These are phyloP conservation scores for Leptopilina drosophilae DNA, from an alignment of 2,888 invertebrate species.

Conservation along the genomic window DNA sequence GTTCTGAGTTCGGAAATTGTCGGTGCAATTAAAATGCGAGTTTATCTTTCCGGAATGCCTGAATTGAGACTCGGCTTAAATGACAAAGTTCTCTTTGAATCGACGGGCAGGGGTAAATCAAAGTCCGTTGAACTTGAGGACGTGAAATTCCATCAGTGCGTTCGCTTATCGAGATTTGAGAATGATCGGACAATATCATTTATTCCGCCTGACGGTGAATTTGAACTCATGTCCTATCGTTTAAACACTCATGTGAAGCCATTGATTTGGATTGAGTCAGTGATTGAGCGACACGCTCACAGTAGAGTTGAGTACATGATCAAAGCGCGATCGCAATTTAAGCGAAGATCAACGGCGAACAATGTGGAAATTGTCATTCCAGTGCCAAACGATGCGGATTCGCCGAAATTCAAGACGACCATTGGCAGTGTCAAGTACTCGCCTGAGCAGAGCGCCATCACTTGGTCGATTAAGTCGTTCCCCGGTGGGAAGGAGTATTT, in stretches of 20 bases:
- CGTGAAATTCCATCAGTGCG: conserved; percentile 99
- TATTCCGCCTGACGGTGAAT: conserved; percentile 99
- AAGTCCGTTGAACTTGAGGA: conserved; percentile 99
- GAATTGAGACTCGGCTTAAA: conserved; percentile 97
- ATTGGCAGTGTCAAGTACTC: conserved; percentile 98
- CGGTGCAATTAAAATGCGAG: conserved; percentile 99
- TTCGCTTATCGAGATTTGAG: conserved; percentile 96
- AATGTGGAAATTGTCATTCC: conserved; percentile 99
- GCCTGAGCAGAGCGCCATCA: conserved; percentile 96
- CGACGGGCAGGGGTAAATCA: conserved; percentile 97
- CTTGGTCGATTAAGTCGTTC: conserved; percentile 98
- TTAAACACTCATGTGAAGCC: conserved; percentile 98
- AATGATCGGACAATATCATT: conserved; percentile 99
- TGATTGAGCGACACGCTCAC: conserved; percentile 97
- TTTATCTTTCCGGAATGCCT: conserved; percentile 98
- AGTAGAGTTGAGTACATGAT: conserved; percentile 99
- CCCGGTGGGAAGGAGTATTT: conserved; percentile 99
- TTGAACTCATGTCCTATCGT: conserved; percentile 98
- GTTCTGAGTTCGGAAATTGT: conserved; percentile 98
- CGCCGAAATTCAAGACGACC: conserved; percentile 98
- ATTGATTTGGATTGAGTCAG: conserved; percentile 98
- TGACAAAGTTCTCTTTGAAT: conserved; percentile 98
- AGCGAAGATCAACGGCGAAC: conserved; percentile 97
- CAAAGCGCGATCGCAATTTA: conserved; percentile 99
- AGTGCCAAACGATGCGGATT: conserved; percentile 97